Evolutionary conservation across 2,113 vertebrate genomes (phyloP).

Genomic region (Meles meles): DNA sequence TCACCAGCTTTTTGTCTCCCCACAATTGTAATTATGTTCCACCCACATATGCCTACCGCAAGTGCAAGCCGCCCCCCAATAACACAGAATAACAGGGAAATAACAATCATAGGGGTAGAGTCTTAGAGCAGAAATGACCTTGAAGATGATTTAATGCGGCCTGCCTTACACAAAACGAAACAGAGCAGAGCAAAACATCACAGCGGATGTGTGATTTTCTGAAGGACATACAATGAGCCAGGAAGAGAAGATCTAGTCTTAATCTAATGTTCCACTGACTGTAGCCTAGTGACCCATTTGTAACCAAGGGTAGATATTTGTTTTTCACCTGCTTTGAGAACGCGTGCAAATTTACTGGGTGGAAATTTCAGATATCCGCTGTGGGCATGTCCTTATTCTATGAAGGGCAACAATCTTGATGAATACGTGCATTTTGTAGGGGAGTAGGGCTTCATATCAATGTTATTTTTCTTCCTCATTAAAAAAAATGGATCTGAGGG

Average conservation of each 20-base stretch:
- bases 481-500: background rate
- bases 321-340: background rate
- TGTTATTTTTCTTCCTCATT: background rate
- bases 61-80: background rate
- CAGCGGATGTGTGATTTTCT: background rate
- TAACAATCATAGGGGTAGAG: background rate
- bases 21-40: rapidly evolving
- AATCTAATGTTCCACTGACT: background rate
- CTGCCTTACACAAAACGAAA: background rate
- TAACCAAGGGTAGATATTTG: background rate
- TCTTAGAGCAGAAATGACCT: background rate
- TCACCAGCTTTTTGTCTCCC: background rate
- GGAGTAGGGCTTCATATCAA: background rate
- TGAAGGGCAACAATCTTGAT: background rate
- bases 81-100: background rate
- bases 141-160: background rate
- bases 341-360: background rate
- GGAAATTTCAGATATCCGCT: background rate
- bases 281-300: background rate
- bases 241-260: background rate
- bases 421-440: background rate
- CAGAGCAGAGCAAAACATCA: background rate
- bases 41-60: background rate
- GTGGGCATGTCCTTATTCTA: background rate
- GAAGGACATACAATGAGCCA: background rate